Percentiles rank a stretch among this genome's conserved stretches.
Evolutionary conservation across 2,797 vertebrate genomes (phyloP).

Genomic region (Gastrophryne carolinensis): DNA sequence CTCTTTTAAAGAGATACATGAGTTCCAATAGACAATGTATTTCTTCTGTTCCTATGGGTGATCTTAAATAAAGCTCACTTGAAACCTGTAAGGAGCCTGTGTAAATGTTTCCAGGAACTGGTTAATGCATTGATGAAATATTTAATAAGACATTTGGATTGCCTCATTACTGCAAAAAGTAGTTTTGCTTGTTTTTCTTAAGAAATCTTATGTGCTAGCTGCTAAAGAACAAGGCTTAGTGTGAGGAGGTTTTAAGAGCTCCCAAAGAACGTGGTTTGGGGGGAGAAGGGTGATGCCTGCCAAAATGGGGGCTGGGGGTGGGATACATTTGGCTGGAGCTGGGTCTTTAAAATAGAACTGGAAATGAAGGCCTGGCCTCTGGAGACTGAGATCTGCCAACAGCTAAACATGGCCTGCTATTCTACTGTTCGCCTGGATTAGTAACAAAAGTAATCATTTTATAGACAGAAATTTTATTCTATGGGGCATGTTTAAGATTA

Average conservation of each 20-base stretch:
- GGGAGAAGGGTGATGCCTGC: constrained; percentile 19
- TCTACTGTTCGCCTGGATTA: constrained; percentile 48
- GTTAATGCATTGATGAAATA: neutral
- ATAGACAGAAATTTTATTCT: constrained; percentile 40
- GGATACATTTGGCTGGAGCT: constrained; percentile 30
- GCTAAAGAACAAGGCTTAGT: constrained; percentile 5
- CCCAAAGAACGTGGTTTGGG: constrained; percentile 32
- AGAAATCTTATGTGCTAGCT: neutral
- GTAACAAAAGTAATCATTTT: constrained; percentile 50
- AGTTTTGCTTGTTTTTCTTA: neutral
- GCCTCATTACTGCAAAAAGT: neutral
- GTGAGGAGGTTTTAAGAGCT: constrained; percentile 34
- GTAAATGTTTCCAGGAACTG: neutral
- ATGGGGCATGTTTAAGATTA: constrained; percentile 41
- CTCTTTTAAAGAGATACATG: too few relatives aligned
- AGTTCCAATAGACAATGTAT: too few relatives aligned
- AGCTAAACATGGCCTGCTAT: constrained; percentile 48
- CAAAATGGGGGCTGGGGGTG: constrained; percentile 20
- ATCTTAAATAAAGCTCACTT: neutral
- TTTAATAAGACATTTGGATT: neutral
- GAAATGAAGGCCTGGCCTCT: constrained; percentile 45
- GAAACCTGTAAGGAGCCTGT: neutral
- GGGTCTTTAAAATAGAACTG: constrained; percentile 50
- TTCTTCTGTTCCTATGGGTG: neutral
- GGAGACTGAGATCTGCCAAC: constrained; percentile 43